Percentiles rank a stretch among this genome's conserved stretches.
These are phyloP conservation scores for Batillaria attramentaria DNA, from an alignment of 1,140 invertebrate species.

Conservation along the genomic window DNA sequence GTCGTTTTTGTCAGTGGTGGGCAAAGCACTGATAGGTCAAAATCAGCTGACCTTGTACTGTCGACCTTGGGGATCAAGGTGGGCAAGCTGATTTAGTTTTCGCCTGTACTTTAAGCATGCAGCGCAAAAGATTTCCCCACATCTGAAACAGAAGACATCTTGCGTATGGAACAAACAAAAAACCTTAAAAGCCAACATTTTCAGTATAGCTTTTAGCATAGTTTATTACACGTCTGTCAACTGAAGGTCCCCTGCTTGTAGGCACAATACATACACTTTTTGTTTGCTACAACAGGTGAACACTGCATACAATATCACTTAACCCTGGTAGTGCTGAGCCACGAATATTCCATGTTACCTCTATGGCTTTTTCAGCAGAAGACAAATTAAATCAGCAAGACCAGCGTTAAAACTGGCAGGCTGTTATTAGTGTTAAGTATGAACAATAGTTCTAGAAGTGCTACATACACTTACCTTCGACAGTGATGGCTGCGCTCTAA, in stretches of 20 bases:
- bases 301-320: neutral
- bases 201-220: neutral
- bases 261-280: neutral
- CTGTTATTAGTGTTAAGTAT: neutral
- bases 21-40: neutral
- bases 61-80: slow-evolving; percentile 61
- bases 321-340: neutral
- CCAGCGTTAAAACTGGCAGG: neutral
- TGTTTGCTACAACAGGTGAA: neutral
- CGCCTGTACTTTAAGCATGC: slow-evolving; percentile 54
- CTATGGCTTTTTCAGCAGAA: neutral
- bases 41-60: slow-evolving; percentile 50
- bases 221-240: neutral
- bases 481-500: slow-evolving; percentile 51
- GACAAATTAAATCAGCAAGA: neutral
- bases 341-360: neutral
- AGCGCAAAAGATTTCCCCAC: slow-evolving; percentile 61
- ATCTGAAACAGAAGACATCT: slow-evolving; percentile 42
- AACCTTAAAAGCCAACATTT: neutral
- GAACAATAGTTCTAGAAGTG: neutral
- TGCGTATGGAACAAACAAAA: neutral
- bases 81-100: slow-evolving; percentile 56
- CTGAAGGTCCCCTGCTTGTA: neutral
- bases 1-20: neutral
- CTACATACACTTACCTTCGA: slow-evolving; percentile 34